Base-by-base conservation (phyloP, 2,888 invertebrate genomes). In the Xylota segnis region DNA sequence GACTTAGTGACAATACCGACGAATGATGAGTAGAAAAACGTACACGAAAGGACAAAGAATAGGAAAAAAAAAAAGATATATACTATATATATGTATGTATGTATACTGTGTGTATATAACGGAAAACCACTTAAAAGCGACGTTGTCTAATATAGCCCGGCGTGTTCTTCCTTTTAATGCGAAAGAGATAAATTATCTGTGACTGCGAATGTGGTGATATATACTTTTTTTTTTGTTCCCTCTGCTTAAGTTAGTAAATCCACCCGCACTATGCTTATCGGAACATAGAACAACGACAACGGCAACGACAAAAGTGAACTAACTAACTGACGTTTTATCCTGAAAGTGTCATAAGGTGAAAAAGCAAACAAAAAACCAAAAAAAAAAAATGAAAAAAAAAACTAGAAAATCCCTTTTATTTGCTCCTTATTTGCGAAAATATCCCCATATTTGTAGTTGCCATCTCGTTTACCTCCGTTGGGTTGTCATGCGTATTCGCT, bases 321-420 rank as follows among this genome's bases (percentile, higher is more conserved):
- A 76, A 84, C 79, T 75, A 68, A 81, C 71, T 86, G 86, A 86
- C 86, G 50, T 81, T 76, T 86, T 77, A 56, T 86, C 86, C 86
- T 86, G 59, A 77, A 72, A 81, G 47, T 86, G 86, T 76, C 81
- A 86, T 72, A 40, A 68, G 56, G 59, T 61, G 50, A 68, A 81
- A 65, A 63, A 14, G 14, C 43, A n/a, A 50, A n/a, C 23, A 58
- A 74, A 74, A 27, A 27, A n/a, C 34, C 37, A n/a, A n/a, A n/a
- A n/a, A n/a, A n/a, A n/a, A n/a, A n/a, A n/a, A n/a, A n/a, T n/a
- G n/a, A n/a, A 23, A 23, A 23, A 23, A 23, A 6, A 45, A 34
- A 7, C 34, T 34, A 45, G 43, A 45, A 52, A 54, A 61, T 61
- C 71, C 78, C 65, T 34, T 50, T 65, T n/a, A n/a, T 65, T 79